Evolutionary conservation across 2,888 invertebrate species (phyloP).

Genomic region (Chelonus formosanus): DNA sequence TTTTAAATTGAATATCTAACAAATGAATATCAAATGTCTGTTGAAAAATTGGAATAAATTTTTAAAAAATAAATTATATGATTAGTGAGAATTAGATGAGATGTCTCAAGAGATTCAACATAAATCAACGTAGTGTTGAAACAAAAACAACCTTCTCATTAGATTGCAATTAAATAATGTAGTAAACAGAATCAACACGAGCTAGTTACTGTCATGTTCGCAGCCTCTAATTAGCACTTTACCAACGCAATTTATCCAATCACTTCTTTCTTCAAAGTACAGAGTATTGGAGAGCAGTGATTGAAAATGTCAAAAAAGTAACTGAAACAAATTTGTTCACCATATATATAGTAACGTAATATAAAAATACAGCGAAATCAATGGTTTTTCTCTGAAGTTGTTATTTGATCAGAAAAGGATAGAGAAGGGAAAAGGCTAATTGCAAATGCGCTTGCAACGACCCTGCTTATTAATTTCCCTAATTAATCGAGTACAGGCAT

Average conservation of each 20-base stretch:
- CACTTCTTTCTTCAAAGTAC: background rate
- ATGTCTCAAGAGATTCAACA: too few relatives aligned
- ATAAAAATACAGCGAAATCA: background rate
- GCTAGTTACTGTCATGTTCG: too few relatives aligned
- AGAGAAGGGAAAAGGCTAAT: constrained; percentile 42
- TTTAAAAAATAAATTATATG: constrained; percentile 2
- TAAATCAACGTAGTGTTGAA: background rate
- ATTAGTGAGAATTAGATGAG: background rate
- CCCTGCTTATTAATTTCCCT: constrained; percentile 51
- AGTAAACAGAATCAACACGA: too few relatives aligned
- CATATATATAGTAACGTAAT: too few relatives aligned
- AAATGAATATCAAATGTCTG: too few relatives aligned
- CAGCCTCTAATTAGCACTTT: too few relatives aligned
- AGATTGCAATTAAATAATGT: too few relatives aligned
- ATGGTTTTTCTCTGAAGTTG: constrained; percentile 1
- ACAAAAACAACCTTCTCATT: background rate
- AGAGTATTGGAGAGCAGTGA: background rate
- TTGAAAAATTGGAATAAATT: too few relatives aligned
- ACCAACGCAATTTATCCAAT: too few relatives aligned
- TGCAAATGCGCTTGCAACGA: constrained; percentile 40
- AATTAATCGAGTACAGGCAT: constrained; percentile 46
- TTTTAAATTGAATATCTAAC: too few relatives aligned
- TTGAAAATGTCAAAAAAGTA: too few relatives aligned
- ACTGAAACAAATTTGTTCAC: too few relatives aligned
- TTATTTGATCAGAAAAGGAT: constrained; percentile 22